A percentile compares a stretch with the other conserved stretches of the same genome.
phyloP scores from a whole-genome alignment of 2,797 vertebrate genomes.

The Chloroceryle amazona region DNA sequence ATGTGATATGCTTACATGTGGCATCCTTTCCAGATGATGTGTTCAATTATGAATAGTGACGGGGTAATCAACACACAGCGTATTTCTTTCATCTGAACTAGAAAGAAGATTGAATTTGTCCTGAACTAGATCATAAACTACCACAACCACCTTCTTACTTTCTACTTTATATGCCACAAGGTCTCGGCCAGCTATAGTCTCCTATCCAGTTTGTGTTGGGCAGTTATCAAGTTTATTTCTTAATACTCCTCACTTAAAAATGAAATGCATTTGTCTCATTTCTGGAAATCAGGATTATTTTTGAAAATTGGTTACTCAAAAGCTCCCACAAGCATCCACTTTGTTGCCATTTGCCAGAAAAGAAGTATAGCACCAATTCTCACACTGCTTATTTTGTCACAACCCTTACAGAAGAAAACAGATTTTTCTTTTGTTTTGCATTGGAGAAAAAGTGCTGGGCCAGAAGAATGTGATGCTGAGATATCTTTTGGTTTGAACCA shows the following conservation, averaged over 20 bases:
- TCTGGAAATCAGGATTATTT: neutral
- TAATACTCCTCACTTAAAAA: neutral
- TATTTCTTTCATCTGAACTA: neutral
- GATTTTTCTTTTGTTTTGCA: constrained; percentile 6
- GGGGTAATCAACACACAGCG: constrained; percentile 3
- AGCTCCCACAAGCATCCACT: neutral
- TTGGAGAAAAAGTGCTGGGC: neutral
- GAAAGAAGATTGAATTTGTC: neutral
- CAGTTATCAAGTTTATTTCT: neutral
- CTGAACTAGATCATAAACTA: neutral
- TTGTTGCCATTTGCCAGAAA: neutral
- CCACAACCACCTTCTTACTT: neutral
- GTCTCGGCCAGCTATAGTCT: neutral
- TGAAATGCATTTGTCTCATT: neutral
- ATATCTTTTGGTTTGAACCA: neutral
- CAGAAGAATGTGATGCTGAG: neutral
- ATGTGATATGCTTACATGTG: constrained; percentile 59
- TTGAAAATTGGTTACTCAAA: neutral
- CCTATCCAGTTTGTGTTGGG: neutral
- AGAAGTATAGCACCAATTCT: neutral
- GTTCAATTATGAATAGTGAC: neutral
- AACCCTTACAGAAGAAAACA: neutral
- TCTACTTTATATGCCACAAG: neutral
- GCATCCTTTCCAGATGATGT: constrained; percentile 45
- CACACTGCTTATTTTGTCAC: neutral